phyloP scores from a whole-genome alignment of 2,888 invertebrate genomes.

The Synanthedon vespiformis region DNA sequence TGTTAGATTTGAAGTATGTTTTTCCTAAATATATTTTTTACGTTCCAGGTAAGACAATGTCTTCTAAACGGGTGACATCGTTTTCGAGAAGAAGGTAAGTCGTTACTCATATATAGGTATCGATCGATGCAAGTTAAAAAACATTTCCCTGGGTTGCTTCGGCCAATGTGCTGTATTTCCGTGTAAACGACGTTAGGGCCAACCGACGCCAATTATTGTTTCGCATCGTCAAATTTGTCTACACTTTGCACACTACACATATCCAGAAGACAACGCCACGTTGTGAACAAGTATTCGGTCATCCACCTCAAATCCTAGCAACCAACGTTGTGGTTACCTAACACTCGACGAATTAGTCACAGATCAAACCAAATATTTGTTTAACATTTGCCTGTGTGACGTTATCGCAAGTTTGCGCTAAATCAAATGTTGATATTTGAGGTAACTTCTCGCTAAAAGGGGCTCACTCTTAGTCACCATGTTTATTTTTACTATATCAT shows the following conservation, averaged over 20 bases:
- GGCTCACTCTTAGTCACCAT: neutral
- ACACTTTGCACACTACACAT: slow-evolving; percentile 29
- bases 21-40: slow-evolving; percentile 20
- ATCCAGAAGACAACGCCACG: slow-evolving; percentile 13
- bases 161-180: slow-evolving; percentile 32
- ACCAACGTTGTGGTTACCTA: slow-evolving; percentile 40
- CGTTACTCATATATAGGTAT: slow-evolving; percentile 26
- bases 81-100: slow-evolving; percentile 49
- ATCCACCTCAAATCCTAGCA: slow-evolving; percentile 34
- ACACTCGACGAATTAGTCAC: slow-evolving; percentile 56
- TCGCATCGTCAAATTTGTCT: slow-evolving; percentile 22
- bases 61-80: slow-evolving; percentile 57
- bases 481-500: neutral
- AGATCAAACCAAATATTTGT: slow-evolving; percentile 50
- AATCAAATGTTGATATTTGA: slow-evolving; percentile 8
- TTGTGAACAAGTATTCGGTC: slow-evolving; percentile 52
- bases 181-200: slow-evolving; percentile 11
- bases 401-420: slow-evolving; percentile 31
- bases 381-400: slow-evolving; percentile 28
- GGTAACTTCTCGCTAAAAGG: neutral
- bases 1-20: too few species aligned
- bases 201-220: slow-evolving; percentile 14
- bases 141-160: slow-evolving; percentile 16
- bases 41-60: slow-evolving; percentile 67
- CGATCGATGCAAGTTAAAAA: slow-evolving; percentile 3